phyloP scores from a whole-genome alignment of 2,113 vertebrate genomes.

The Tenrec ecaudatus region DNA sequence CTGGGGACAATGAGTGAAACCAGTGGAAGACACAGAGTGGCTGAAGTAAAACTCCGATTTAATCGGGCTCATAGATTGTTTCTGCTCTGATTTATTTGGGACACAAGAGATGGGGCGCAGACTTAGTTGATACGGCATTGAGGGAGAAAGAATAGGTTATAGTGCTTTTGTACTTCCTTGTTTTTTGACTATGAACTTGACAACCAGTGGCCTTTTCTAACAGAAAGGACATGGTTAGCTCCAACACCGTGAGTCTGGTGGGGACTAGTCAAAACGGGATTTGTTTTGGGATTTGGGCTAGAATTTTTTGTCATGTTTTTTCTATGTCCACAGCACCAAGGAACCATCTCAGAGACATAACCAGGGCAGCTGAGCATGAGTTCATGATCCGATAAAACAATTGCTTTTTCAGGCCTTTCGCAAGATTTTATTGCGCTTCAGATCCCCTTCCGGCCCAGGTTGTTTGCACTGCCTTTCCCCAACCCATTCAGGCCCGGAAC shows the following conservation, averaged over 20 bases:
- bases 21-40: background rate
- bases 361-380: background rate
- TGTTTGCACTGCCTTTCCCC: background rate
- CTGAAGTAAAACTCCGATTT: background rate
- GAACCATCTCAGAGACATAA: background rate
- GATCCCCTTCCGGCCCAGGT: background rate
- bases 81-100: constrained; percentile 3
- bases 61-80: background rate
- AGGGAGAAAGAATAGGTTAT: background rate
- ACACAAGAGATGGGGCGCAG: background rate
- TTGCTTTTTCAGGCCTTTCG: background rate
- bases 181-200: background rate
- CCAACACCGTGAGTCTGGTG: background rate
- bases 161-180: background rate
- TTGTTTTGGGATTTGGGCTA: background rate
- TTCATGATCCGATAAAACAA: background rate
- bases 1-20: background rate
- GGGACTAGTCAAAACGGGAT: background rate
- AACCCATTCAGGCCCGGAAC: background rate
- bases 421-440: background rate
- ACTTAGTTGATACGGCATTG: background rate
- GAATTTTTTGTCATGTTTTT: background rate
- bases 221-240: background rate
- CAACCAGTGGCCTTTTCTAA: background rate
- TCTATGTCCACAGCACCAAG: background rate